These are phyloP conservation scores for Mythimna albipuncta DNA, from an alignment of 2,888 invertebrate genomes.

Conservation along the genomic window DNA sequence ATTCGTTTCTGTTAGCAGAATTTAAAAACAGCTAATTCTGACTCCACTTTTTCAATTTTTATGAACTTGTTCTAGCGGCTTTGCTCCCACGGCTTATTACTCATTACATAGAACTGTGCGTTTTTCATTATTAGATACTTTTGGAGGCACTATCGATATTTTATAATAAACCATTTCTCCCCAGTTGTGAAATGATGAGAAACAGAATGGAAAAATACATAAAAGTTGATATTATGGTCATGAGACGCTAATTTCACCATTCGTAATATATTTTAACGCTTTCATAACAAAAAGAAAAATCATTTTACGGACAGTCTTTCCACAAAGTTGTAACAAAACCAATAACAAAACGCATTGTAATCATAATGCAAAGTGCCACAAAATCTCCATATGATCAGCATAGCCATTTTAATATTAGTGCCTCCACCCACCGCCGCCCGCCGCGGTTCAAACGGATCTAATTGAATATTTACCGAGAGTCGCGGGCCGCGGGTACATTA, in stretches of 20 bases:
- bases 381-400: slow-evolving; percentile 45
- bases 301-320: background rate
- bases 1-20: background rate
- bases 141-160: background rate
- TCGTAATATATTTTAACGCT: background rate
- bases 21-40: background rate
- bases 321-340: slow-evolving; percentile 10
- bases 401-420: slow-evolving; percentile 34
- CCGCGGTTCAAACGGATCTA: slow-evolving; percentile 55
- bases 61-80: background rate
- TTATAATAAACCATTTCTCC: background rate
- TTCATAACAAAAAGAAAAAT: background rate
- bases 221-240: background rate
- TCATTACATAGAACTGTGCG: background rate
- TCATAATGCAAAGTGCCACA: slow-evolving; percentile 24
- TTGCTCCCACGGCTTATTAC: background rate
- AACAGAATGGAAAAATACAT: background rate
- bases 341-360: slow-evolving; percentile 32
- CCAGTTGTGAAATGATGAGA: background rate
- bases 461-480: slow-evolving; percentile 66
- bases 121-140: background rate
- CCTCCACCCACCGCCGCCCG: slow-evolving; percentile 15
- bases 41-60: background rate
- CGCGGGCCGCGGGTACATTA: slow-evolving; percentile 56
- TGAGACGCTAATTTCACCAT: background rate